Base-by-base conservation (phyloP, 2,888 invertebrate species). In the Drosophila atroscutellata region DNA sequence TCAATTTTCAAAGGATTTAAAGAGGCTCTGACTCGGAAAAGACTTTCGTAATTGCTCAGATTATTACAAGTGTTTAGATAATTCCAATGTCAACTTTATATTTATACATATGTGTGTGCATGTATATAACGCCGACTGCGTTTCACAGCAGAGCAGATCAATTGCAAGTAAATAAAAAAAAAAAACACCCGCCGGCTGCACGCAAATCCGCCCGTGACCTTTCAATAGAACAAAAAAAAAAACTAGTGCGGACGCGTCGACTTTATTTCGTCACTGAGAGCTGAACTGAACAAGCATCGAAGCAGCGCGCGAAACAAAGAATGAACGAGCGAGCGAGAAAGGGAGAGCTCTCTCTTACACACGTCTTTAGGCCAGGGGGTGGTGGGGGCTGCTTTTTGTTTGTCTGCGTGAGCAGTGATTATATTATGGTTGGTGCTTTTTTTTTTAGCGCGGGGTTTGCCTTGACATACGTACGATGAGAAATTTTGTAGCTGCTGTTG, bases 401-500 rank as follows among this genome's bases (percentile, higher is more conserved):
- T 56, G 74, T 61, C 67, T 79, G 71, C 57, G 66, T 66, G 81
- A 77, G 81, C 61, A 62, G 54, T 54, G 59, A 78, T 80, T 77
- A 63, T 51, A 76, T 71, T 77, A 57, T 77, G 59, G 26, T 64
- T 70, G 60, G 62, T 36, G 18, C 24, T 69, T 66, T 65, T 63
- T 24, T 26, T 75, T 60, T 62, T 63, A 60, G 50, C 75, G 81
- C 81, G 59, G 71, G 63, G 75, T 60, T 82, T 70, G 75, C 70
- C 65, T 51, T 65, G 55, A 63, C 80, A 45, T 47, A 51, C 80
- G 52, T 47, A 51, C 47, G 50, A 34, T 60, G 72, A 68, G 79
- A 79, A 89, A 89, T 71, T 77, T 83, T 68, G 36, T 72, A 67
- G 75, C 72, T 67, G 57, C 63, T 85, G 72, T 80, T 76, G 68